These are phyloP conservation scores for Petaurus breviceps DNA, from an alignment of 2,113 vertebrate species.

Conservation along the genomic window DNA sequence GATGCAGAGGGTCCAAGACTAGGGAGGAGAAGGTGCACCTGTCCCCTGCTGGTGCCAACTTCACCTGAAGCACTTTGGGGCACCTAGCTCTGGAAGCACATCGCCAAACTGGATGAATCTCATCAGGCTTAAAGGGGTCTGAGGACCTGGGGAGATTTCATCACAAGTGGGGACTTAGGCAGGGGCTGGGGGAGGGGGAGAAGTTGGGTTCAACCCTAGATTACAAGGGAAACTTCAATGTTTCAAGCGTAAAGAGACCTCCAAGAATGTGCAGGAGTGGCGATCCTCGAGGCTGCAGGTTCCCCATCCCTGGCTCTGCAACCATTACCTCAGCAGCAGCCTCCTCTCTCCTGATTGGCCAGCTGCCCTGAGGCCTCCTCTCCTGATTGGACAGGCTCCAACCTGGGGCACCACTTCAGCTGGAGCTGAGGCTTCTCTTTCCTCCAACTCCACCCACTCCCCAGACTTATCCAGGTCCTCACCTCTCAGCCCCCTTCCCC, in stretches of 20 bases:
- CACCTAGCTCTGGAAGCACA: neutral
- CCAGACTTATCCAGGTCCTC: no score
- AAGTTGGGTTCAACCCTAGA: neutral
- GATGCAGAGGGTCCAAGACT: neutral
- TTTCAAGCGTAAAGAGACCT: neutral
- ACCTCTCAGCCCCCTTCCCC: neutral
- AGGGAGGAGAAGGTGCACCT: neutral
- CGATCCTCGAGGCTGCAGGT: no score
- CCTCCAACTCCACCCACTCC: neutral
- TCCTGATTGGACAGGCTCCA: no score
- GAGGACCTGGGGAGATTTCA: neutral
- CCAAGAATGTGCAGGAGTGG: neutral
- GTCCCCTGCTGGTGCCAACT: neutral
- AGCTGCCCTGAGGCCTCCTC: no score
- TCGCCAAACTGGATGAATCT: neutral
- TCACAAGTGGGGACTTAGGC: neutral
- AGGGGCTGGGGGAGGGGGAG: no score
- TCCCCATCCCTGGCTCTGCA: no score
- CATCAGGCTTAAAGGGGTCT: neutral
- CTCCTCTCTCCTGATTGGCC: neutral
- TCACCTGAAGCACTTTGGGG: neutral
- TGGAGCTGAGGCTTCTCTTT: neutral
- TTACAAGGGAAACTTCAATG: neutral
- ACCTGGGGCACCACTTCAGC: neutral
- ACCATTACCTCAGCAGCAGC: neutral